Evolutionary conservation across 2,797 vertebrate species (phyloP).

Genomic region (Helarctos malayanus): DNA sequence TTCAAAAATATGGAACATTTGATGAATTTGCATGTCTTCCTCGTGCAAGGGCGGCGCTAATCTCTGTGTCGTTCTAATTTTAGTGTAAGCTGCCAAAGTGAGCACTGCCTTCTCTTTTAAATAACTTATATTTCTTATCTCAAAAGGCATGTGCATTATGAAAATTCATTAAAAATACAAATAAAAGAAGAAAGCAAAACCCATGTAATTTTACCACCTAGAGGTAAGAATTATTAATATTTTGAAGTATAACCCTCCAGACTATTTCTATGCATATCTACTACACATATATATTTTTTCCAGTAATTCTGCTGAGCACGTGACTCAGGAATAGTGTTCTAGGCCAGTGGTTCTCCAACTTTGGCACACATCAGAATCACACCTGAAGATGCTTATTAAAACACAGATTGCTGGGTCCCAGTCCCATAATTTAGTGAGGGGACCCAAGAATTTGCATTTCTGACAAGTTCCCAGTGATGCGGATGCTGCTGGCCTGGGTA

Average conservation of each 20-base stretch:
- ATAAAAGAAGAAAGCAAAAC: slow-evolving; percentile 22
- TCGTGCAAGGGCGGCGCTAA: neutral
- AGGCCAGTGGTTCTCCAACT: neutral
- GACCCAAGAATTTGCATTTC: neutral
- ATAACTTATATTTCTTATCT: slow-evolving; percentile 36
- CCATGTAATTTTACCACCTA: neutral
- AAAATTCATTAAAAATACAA: slow-evolving; percentile 48
- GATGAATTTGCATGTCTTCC: neutral
- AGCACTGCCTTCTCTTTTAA: neutral
- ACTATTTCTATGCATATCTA: neutral
- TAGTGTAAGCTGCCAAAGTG: neutral
- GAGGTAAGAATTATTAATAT: slow-evolving; percentile 6
- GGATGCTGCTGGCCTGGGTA: neutral
- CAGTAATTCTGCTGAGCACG: neutral
- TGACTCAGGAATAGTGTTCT: neutral
- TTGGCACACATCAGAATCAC: neutral
- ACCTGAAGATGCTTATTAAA: neutral
- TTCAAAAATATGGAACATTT: neutral
- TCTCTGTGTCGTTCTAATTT: neutral
- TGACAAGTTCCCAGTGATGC: neutral
- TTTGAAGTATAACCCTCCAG: neutral
- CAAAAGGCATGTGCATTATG: slow-evolving; percentile 27
- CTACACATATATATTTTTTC: slow-evolving; percentile 1
- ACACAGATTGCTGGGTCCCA: neutral
- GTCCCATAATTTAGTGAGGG: neutral